phyloP scores from a whole-genome alignment of 2,888 invertebrate species.

The Dendrolimus houi region DNA sequence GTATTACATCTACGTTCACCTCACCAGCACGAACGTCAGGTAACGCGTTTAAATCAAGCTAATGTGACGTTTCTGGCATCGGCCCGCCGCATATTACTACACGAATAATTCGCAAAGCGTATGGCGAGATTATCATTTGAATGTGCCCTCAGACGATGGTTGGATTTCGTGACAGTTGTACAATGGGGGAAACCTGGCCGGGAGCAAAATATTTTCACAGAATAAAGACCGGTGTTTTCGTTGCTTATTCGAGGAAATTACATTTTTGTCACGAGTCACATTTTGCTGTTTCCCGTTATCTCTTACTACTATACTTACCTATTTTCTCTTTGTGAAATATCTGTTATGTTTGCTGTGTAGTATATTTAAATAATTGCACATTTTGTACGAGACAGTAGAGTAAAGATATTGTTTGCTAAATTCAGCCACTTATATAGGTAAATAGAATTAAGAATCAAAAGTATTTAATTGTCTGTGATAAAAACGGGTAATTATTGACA shows the following conservation, averaged over 20 bases:
- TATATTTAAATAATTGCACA: background rate
- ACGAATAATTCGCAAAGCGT: conserved; percentile 59
- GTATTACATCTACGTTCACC: background rate
- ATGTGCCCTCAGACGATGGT: conserved; percentile 70
- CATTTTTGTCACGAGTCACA: conserved; percentile 54
- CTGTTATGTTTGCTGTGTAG: background rate
- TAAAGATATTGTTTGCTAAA: background rate
- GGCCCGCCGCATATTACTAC: conserved; percentile 33
- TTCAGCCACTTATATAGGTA: background rate
- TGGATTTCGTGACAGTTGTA: conserved; percentile 59
- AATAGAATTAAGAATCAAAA: background rate
- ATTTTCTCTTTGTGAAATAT: background rate
- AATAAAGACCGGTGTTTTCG: conserved; percentile 50
- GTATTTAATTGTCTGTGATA: background rate
- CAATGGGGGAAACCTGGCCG: conserved; percentile 50
- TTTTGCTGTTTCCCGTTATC: conserved; percentile 34
- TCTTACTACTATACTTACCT: background rate
- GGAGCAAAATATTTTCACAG: conserved; percentile 51
- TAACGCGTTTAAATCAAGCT: conserved; percentile 65
- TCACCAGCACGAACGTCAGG: conserved; percentile 29
- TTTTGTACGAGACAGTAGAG: background rate
- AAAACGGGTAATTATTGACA: no score
- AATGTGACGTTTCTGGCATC: conserved; percentile 60
- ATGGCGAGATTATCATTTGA: conserved; percentile 72
- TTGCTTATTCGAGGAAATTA: conserved; percentile 45